These are phyloP conservation scores for Zelleria hepariella DNA, from an alignment of 2,888 invertebrate species.

Conservation along the genomic window DNA sequence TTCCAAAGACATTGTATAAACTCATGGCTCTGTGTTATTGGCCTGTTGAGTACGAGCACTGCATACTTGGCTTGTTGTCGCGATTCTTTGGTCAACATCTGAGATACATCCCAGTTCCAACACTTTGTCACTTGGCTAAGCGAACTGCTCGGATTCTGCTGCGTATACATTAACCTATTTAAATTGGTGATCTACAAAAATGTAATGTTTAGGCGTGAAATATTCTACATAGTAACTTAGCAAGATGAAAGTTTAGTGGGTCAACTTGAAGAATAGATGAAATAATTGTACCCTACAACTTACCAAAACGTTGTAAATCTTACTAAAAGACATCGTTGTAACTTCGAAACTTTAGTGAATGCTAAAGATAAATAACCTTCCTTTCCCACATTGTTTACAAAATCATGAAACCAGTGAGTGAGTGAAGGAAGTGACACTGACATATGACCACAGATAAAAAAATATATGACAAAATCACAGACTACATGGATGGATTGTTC, in stretches of 20 bases:
- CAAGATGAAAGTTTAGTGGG: neutral
- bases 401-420: no score
- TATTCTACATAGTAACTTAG: no score
- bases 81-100: conserved; percentile 18
- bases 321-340: neutral
- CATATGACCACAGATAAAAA: no score
- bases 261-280: neutral
- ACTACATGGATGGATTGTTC: no score
- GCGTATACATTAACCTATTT: conserved; percentile 25
- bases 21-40: conserved; percentile 62
- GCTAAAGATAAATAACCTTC: no score
- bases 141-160: conserved; percentile 24
- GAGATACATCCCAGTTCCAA: conserved; percentile 42
- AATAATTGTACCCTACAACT: neutral
- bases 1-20: conserved; percentile 76
- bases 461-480: no score
- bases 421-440: no score
- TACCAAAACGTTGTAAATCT: neutral
- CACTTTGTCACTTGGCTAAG: conserved; percentile 25
- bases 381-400: no score
- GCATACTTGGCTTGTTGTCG: conserved; percentile 60
- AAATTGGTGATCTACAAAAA: conserved; percentile 29
- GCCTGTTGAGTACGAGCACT: conserved; percentile 77
- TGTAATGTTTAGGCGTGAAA: neutral
- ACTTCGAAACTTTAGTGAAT: no score